Base-by-base conservation (phyloP, 2,797 vertebrate genomes). In the Sorex maritimensis region DNA sequence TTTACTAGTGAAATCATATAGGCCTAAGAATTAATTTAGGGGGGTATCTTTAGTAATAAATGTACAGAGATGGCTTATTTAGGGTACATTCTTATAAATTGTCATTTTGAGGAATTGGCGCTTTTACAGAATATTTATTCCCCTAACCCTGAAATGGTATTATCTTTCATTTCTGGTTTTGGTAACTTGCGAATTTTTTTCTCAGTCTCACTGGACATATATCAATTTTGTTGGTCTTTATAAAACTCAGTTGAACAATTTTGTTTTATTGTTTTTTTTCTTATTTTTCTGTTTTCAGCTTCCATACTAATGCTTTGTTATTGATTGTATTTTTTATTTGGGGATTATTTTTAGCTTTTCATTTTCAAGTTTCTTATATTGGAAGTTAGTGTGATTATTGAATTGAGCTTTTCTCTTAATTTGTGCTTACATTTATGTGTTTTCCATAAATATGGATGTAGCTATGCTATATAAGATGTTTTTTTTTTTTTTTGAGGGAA, bases 121-220 rank as follows among this genome's bases (percentile, higher is more conserved):
- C 55, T 86, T 65, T 65, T 6, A 52, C 81, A 21, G 12, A 55
- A 17, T 61, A 61, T 67, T 1, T 68, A 80, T 46, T 87, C 2
- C 9, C 38, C 49, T 83, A 75, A 17, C 12, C 74, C 46, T 69
- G 1, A 65, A 74, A 83, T 71, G 24, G 77, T 84, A 26, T 2
- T 26, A 1, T 92, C 63, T 86, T 89, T 92, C 21, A 87, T 63
- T 92, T 84, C 26, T 71, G 21, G 24, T 28, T n/a, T 68, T 72
- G 17, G 5, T 58, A 73, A 82, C 11, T 19, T 92, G 21, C 44
- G 0, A 28, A 46, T 26, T 67, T 12, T 67, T 95, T 58, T 58
- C 44, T 44, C n/a, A 63, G 26, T 24, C 44, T 88, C 80, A 1
- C 7, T 69, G 73, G 79, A 77, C 52, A 72, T 44, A 93, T 79